phyloP scores from a whole-genome alignment of 2,888 invertebrate species.

The Mythimna vitellina region DNA sequence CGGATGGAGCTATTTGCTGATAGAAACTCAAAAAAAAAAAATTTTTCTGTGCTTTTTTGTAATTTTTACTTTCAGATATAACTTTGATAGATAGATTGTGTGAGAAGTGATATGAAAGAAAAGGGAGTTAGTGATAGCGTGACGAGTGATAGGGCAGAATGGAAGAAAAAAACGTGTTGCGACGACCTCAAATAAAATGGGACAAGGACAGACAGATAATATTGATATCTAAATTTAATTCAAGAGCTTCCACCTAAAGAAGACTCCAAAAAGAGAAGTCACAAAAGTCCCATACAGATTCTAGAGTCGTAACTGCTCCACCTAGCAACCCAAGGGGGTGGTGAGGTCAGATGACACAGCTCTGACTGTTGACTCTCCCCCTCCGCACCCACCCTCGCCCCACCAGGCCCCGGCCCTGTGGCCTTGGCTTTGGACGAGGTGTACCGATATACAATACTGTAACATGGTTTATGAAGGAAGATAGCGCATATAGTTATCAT shows the following conservation, averaged over 20 bases:
- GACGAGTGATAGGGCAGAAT: too few species aligned
- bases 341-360: conserved; percentile 44
- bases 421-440: conserved; percentile 52
- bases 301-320: conserved; percentile 1
- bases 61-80: neutral
- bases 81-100: too few species aligned
- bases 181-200: too few species aligned
- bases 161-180: too few species aligned
- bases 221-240: too few species aligned
- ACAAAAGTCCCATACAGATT: neutral
- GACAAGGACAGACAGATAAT: too few species aligned
- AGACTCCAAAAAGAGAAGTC: neutral
- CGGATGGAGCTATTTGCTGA: neutral
- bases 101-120: too few species aligned
- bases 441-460: conserved; percentile 20
- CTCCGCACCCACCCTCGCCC: neutral
- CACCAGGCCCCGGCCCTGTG: conserved; percentile 10
- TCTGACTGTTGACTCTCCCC: conserved; percentile 44
- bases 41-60: neutral
- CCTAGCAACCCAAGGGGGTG: conserved; percentile 47
- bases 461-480: conserved; percentile 21
- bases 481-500: conserved; percentile 20
- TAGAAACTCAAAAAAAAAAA: too few species aligned
- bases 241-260: neutral
- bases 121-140: too few species aligned